A percentile compares a stretch with the other conserved stretches of the same genome.
Evolutionary conservation across 2,113 vertebrate genomes (phyloP).

Genomic region (Ancistrus triradiatus): DNA sequence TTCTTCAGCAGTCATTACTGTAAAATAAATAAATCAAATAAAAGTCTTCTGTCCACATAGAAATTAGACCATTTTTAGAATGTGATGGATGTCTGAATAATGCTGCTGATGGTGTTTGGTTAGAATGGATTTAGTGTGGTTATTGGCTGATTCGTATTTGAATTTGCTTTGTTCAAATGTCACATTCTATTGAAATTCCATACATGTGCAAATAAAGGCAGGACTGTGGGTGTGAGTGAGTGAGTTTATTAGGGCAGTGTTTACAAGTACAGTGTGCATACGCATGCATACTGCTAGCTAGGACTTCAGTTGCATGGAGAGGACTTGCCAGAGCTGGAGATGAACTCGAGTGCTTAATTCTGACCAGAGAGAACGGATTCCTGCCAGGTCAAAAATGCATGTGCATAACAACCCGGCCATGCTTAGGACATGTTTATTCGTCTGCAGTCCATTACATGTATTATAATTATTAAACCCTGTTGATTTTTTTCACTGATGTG

Average conservation of each 20-base stretch:
- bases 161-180: constrained; percentile 27
- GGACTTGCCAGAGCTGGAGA: constrained; percentile 30
- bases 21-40: no score
- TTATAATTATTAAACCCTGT: constrained; percentile 2
- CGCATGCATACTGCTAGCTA: constrained; percentile 1
- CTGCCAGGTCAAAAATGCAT: constrained; percentile 33
- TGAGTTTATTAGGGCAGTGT: constrained; percentile 37
- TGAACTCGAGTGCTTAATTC: constrained; percentile 49
- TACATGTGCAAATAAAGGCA: constrained; percentile 33
- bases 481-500: constrained; percentile 10
- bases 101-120: not conserved
- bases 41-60: no score
- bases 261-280: constrained; percentile 20
- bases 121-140: constrained; percentile 16
- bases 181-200: constrained; percentile 21
- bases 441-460: constrained; percentile 1
- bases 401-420: constrained; percentile 25
- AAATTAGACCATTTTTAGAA: no score
- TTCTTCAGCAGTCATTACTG: no score
- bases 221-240: not conserved
- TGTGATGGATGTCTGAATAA: no score
- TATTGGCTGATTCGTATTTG: not conserved
- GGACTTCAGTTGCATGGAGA: constrained; percentile 30
- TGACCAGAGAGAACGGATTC: constrained; percentile 51
- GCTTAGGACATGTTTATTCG: not conserved